Percentiles rank a stretch among this genome's conserved stretches.
These are phyloP conservation scores for Chironomus tepperi DNA, from an alignment of 1,140 invertebrate species.

Conservation along the genomic window DNA sequence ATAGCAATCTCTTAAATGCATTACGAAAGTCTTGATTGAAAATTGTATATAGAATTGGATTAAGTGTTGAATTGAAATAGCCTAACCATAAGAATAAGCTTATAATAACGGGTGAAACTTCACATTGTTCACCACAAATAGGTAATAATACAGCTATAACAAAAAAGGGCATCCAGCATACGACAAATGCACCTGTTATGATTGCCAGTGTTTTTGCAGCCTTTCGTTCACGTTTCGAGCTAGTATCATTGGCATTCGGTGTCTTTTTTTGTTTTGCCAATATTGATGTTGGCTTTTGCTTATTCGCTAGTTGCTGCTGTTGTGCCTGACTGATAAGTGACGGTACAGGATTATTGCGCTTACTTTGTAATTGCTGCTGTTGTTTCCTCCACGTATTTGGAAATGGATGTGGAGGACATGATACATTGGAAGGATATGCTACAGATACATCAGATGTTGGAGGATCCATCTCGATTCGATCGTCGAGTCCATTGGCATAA, in stretches of 20 bases:
- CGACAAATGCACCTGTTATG: constrained; percentile 81
- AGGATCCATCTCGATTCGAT: constrained; percentile 49
- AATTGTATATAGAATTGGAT: constrained; percentile 82
- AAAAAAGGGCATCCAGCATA: constrained; percentile 86
- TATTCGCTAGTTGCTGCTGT: neutral
- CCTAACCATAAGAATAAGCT: constrained; percentile 72
- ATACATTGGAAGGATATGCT: constrained; percentile 30
- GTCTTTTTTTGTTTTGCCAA: constrained; percentile 40
- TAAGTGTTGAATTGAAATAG: constrained; percentile 83
- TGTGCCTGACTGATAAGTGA: constrained; percentile 42
- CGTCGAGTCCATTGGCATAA: constrained; percentile 49
- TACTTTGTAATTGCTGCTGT: constrained; percentile 28
- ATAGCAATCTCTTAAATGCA: constrained; percentile 75
- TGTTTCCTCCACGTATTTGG: constrained; percentile 3
- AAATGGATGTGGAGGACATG: neutral
- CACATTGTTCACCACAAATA: constrained; percentile 47
- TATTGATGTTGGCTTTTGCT: constrained; percentile 18
- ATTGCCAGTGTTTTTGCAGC: constrained; percentile 86
- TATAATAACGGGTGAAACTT: constrained; percentile 49
- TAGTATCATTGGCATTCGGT: constrained; percentile 54
- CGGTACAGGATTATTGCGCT: constrained; percentile 33
- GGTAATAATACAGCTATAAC: constrained; percentile 76
- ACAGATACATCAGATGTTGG: constrained; percentile 47
- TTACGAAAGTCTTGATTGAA: constrained; percentile 82
- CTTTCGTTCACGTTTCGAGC: constrained; percentile 75